phyloP scores from a whole-genome alignment of 2,113 vertebrate species.

The Bathybates hornii region DNA sequence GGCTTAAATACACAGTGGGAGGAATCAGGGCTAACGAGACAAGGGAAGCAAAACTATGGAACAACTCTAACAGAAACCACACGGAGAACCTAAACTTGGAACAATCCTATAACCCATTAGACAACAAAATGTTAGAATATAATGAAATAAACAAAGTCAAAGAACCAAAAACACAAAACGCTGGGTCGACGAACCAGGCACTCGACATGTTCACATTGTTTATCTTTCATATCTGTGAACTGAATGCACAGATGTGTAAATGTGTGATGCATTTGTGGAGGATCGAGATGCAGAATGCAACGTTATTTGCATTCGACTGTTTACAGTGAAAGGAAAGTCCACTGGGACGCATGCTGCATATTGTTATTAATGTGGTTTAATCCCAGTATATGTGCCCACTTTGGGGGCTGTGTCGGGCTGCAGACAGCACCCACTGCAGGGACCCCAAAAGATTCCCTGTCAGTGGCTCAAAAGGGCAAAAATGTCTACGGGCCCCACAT shows the following conservation, averaged over 20 bases:
- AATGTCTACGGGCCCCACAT: rapidly evolving
- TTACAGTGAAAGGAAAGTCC: not conserved
- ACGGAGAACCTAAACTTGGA: not conserved
- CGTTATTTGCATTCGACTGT: not conserved
- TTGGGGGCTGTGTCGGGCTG: not conserved
- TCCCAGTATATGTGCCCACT: too few relatives aligned
- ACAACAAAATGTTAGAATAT: not conserved
- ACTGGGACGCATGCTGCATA: not conserved
- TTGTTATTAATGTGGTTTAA: not conserved
- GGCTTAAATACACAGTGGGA: not conserved
- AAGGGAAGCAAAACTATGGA: not conserved
- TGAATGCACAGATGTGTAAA: not conserved
- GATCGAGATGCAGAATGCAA: not conserved
- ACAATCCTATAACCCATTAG: not conserved
- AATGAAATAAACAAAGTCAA: not conserved
- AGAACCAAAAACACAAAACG: not conserved
- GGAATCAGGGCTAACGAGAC: not conserved
- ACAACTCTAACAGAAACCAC: not conserved
- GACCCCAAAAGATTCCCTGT: not conserved
- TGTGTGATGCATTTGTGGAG: not conserved
- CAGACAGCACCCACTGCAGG: not conserved
- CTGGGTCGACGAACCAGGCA: rapidly evolving
- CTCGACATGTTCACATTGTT: not conserved
- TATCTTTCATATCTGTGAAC: not conserved
- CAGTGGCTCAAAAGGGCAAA: not conserved